phyloP scores from a whole-genome alignment of 2,888 invertebrate genomes.

The Drosophila prostipennis region DNA sequence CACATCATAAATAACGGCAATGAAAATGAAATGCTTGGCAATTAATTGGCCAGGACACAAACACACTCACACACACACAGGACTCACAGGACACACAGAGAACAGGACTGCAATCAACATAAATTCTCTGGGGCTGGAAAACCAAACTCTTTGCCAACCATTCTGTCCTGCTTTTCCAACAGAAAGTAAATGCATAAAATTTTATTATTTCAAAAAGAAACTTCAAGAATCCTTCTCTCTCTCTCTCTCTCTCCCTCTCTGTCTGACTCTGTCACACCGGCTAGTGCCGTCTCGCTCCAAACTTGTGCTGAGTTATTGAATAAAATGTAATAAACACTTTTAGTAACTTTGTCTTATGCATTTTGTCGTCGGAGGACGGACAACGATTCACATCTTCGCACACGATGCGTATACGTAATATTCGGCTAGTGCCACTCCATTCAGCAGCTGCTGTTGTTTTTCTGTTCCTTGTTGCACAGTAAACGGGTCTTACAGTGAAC shows the following conservation, averaged over 20 bases:
- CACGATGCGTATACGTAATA: constrained; percentile 69
- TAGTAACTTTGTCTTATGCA: constrained; percentile 76
- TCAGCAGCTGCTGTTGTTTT: constrained; percentile 3
- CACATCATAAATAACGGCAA: constrained; percentile 68
- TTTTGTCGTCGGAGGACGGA: constrained; percentile 43
- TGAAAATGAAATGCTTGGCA: constrained; percentile 69
- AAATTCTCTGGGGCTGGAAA: constrained; percentile 49
- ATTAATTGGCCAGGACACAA: constrained; percentile 63
- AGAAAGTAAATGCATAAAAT: constrained; percentile 69
- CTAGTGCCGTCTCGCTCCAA: constrained; percentile 21
- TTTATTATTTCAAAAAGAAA: constrained; percentile 74
- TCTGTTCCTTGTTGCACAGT: neutral
- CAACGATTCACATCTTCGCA: constrained; percentile 40
- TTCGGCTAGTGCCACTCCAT: constrained; percentile 19
- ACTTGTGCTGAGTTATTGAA: constrained; percentile 63
- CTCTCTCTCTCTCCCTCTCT: neutral
- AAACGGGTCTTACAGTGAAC: neutral
- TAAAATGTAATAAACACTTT: constrained; percentile 79
- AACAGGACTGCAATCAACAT: constrained; percentile 63
- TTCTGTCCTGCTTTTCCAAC: constrained; percentile 1
- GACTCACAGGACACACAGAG: neutral
- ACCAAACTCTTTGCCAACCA: constrained; percentile 6
- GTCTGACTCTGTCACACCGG: constrained; percentile 9
- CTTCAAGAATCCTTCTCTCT: constrained; percentile 53
- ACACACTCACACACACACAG: constrained; percentile 9